Base-by-base conservation (phyloP, 2,113 vertebrate genomes). In the Sebastes schlegelii region DNA sequence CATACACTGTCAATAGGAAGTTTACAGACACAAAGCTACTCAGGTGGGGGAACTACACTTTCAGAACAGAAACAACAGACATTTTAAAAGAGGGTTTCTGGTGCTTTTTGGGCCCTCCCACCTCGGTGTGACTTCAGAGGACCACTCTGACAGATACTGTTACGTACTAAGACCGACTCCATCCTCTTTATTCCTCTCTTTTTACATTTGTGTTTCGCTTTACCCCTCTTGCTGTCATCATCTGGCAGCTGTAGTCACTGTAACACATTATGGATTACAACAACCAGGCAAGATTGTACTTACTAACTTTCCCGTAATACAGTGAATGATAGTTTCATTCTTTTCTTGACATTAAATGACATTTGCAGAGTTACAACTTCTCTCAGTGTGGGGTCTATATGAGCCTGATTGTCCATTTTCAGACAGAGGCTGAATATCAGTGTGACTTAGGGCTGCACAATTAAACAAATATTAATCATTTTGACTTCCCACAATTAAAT, bases 1-100 rank as follows among this genome's bases (percentile, higher is more conserved):
- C 51, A 52, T 46, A 72, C 17, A 40, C 12, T 42, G 83, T 87
- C 79, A 86, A 88, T 89, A 89, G 85, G 88, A 93, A 90, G 90
- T 91, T 89, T 69, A 90, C 79, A 86, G 84, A 83, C 74, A 72
- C 13, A 2, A 5, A 63, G 66, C 66, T 54, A 16, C 40, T 55
- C 52, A 67, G 64, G 55, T 84, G 80, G 71, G 80, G 79, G 77
- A 83, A 74, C 64, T 19, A 46, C 64, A 63, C 57, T 82, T 21
- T 34, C 34, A 34, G 34, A 34, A 34, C 64, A 73, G n/a, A 79
- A 77, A 79, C 52, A 61, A 54, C 48, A 62, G 42, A 17, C 21
- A 19, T 57, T 68, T 79, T 4, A 68, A 51, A 51, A 21, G 17
- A 10, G 34, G 34, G 34, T 73, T 76, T 69, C 48, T 61, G 42